Evolutionary conservation across 2,113 vertebrate genomes (phyloP).

Genomic region (Plotosus lineatus): DNA sequence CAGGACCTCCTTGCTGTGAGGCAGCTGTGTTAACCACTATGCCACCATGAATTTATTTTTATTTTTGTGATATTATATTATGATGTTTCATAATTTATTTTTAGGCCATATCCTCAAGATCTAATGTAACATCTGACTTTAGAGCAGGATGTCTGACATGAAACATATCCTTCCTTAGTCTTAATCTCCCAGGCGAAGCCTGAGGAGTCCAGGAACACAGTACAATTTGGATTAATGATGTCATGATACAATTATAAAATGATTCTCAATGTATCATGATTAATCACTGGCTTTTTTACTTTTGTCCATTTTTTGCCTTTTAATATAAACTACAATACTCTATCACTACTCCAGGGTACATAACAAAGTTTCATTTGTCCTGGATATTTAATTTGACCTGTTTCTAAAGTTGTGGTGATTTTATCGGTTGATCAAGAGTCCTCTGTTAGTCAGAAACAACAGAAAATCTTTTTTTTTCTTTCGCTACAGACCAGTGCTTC

Average conservation of each 20-base stretch:
- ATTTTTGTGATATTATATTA: no score
- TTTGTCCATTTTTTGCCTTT: not conserved
- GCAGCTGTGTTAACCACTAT: no score
- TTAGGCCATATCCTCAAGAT: not conserved
- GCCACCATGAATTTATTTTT: no score
- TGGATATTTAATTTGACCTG: not conserved
- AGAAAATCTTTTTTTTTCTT: not conserved
- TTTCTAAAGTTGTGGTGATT: not conserved
- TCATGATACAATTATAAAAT: not conserved
- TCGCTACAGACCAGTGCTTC: no score
- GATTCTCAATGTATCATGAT: not conserved
- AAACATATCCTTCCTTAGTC: not conserved
- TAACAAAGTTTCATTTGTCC: not conserved
- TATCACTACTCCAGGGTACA: not conserved
- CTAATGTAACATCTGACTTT: not conserved
- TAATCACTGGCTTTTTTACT: not conserved
- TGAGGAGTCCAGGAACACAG: not conserved
- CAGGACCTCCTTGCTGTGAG: no score
- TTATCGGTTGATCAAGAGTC: not conserved
- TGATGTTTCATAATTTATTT: no score
- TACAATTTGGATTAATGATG: not conserved
- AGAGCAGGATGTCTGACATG: not conserved
- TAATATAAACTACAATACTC: not conserved
- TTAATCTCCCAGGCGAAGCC: not conserved
- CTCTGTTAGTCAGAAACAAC: not conserved